These are phyloP conservation scores for Lasioglossum leucozonium DNA, from an alignment of 2,888 invertebrate species.

Conservation along the genomic window DNA sequence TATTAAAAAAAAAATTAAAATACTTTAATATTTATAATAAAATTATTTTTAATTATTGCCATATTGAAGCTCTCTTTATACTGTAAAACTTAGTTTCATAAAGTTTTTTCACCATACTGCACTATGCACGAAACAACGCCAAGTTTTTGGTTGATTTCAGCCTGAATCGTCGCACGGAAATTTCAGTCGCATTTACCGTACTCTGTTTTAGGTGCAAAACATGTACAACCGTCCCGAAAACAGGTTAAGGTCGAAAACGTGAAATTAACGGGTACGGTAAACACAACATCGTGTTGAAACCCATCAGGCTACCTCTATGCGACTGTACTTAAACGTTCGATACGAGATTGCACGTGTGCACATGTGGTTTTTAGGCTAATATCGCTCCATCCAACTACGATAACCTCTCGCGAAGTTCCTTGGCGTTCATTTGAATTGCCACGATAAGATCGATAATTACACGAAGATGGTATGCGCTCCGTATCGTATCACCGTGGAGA, in stretches of 20 bases:
- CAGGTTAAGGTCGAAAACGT: conserved; percentile 69
- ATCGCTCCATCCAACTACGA: conserved; percentile 38
- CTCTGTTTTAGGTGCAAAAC: conserved; percentile 25
- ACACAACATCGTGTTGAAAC: conserved; percentile 10
- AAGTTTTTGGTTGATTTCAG: not conserved
- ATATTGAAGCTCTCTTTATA: too few relatives aligned
- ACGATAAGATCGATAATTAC: conserved; percentile 57
- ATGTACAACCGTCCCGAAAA: conserved; percentile 43
- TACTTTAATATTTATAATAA: too few relatives aligned
- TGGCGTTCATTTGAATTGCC: conserved; percentile 47
- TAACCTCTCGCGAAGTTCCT: conserved; percentile 41
- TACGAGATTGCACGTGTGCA: conserved; percentile 38
- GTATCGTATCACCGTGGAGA: not conserved
- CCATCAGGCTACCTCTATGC: conserved; percentile 24
- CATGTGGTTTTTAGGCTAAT: conserved; percentile 40
- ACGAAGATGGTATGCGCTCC: conserved; percentile 21
- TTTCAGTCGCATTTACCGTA: conserved; percentile 44
- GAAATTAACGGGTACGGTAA: conserved; percentile 42
- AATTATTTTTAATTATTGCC: too few relatives aligned
- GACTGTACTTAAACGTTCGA: conserved; percentile 41
- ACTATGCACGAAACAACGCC: not conserved
- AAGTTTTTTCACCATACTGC: too few relatives aligned
- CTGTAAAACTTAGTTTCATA: too few relatives aligned
- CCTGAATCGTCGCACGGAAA: not conserved
- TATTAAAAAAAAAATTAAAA: too few relatives aligned